A percentile compares a stretch with the other conserved stretches of the same genome.
phyloP scores from a whole-genome alignment of 2,113 vertebrate genomes.

The Peromyscus maniculatus region DNA sequence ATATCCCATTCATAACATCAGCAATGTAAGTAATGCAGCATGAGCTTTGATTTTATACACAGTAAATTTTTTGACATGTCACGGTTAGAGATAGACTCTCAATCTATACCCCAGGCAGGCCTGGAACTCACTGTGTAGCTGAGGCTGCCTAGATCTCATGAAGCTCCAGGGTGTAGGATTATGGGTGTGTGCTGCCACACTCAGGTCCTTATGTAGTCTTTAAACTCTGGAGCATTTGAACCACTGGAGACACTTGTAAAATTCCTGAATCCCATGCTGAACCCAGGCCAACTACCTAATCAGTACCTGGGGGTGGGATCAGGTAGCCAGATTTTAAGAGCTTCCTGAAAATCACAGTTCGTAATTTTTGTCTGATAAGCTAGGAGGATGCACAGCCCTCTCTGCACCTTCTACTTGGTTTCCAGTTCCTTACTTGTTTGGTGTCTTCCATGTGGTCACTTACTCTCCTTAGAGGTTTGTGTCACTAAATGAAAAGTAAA shows the following conservation, averaged over 20 bases:
- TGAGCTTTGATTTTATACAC: neutral
- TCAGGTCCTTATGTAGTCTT: neutral
- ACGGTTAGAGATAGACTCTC: neutral
- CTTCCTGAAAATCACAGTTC: neutral
- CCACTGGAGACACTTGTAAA: neutral
- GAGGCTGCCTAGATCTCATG: neutral
- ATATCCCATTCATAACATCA: neutral
- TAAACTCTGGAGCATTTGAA: neutral
- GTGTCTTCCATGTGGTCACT: neutral
- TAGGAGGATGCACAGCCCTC: neutral
- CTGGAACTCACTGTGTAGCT: neutral
- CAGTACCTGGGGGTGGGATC: neutral
- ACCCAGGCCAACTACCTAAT: neutral
- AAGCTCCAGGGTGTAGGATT: neutral
- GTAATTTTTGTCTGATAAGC: neutral
- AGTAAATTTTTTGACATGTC: neutral
- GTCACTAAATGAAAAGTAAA: neutral
- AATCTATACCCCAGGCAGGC: neutral
- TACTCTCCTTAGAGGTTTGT: neutral
- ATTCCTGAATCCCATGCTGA: neutral
- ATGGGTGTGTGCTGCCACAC: neutral
- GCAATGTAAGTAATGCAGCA: neutral
- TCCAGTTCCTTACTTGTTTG: fast-evolving
- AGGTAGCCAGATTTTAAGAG: neutral
- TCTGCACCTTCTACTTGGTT: neutral